Base-by-base conservation (phyloP, 2,113 vertebrate species). In the Festucalex cinctus region DNA sequence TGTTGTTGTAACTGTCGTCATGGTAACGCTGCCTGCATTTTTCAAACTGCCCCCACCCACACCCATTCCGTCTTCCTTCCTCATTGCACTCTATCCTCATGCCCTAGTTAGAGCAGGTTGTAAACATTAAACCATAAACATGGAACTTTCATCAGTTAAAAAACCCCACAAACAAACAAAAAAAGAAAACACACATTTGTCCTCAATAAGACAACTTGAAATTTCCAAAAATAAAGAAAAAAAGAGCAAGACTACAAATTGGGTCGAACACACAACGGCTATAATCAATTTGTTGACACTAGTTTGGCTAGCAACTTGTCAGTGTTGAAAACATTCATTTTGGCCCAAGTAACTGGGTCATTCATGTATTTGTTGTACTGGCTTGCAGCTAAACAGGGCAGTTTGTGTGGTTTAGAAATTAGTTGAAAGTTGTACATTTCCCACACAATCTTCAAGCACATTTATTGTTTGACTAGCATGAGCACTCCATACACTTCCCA, bases 1-100 rank as follows among this genome's bases (percentile, higher is more conserved):
- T 79, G 73, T 71, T 85, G 78, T 79, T 84, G 69, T 82, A n/a
- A 41, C 41, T 19, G 81, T 88, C 72, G 70, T 78, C 54, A 8
- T 1, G 22, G 78, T 24, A 32, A 87, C 6, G 0, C 8, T 79
- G 76, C 60, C 51, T 53, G 22, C 10, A 53, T 83, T 83, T 84
- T 81, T 86, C 70, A 57, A 81, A 78, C 59, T 51, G 10, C 39
- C 39, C 48, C 63, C 28, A 32, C 28, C 28, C 28, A 32, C 56
- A 22, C 59, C 59, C n/a, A 19, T 66, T 36, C 62, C 60, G 28
- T 57, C 26, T 17, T 46, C 35, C 58, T 56, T 61, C 39, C 58
- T 57, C 26, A n/a, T 41, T 73, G 60, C 22, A 22, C 66, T 63
- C 76, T 65, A 56, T 41, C 17, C 22, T 32, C 6, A 9, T 32